These are phyloP conservation scores for Drosophila tani DNA, from an alignment of 1,140 invertebrate species.

Conservation along the genomic window DNA sequence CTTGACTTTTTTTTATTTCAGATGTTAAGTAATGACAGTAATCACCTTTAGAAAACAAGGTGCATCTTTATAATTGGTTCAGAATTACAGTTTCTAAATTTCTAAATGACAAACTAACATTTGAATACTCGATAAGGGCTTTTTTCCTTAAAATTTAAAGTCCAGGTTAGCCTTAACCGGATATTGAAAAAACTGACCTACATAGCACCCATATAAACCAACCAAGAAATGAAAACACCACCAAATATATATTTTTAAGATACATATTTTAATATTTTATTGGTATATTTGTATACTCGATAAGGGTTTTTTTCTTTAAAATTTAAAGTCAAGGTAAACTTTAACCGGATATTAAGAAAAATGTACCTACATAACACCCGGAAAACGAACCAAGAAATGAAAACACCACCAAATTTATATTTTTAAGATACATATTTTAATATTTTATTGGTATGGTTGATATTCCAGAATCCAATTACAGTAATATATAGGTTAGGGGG, in stretches of 20 bases:
- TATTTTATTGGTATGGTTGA: constrained; percentile 17
- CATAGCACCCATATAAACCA: no score
- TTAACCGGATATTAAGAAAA: background rate
- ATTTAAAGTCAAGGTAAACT: background rate
- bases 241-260: background rate
- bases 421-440: background rate
- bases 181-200: background rate
- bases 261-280: constrained; percentile 14
- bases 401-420: background rate
- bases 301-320: no score
- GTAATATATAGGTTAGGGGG: constrained; percentile 15
- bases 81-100: no score
- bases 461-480: constrained; percentile 14
- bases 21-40: no score
- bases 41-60: no score
- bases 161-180: background rate
- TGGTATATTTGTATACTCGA: background rate
- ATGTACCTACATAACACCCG: no score
- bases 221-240: background rate
- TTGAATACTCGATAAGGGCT: no score
- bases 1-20: no score
- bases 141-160: background rate
- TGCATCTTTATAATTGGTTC: no score
- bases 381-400: background rate
- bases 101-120: background rate